Evolutionary conservation across 2,888 invertebrate genomes (phyloP).

Genomic region (Thyatira batis): DNA sequence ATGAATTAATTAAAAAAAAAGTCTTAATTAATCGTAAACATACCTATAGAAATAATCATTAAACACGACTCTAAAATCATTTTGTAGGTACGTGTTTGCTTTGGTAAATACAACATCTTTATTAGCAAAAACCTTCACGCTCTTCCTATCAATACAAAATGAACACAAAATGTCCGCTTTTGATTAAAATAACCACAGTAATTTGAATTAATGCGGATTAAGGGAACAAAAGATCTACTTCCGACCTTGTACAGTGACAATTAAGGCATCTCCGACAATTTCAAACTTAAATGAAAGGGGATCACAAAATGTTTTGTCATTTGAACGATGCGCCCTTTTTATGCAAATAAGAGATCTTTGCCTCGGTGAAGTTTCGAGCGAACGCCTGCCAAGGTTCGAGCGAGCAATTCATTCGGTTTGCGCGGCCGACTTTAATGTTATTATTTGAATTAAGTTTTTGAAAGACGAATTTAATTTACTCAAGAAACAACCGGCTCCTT

Average conservation of each 20-base stretch:
- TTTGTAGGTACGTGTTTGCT: no score
- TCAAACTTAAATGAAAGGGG: conserved; percentile 76
- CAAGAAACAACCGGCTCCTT: conserved; percentile 9
- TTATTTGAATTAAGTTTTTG: conserved; percentile 72
- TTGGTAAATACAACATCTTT: no score
- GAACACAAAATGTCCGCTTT: conserved; percentile 8
- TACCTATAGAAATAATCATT: no score
- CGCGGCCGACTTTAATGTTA: conserved; percentile 56
- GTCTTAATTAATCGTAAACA: no score
- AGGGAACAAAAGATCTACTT: conserved; percentile 22
- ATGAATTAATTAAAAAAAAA: no score
- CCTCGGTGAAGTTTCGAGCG: conserved; percentile 51
- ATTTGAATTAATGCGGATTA: conserved; percentile 69
- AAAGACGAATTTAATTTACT: conserved; percentile 35
- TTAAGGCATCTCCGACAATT: conserved; percentile 71
- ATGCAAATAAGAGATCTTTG: conserved; percentile 69
- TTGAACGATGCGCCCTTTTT: conserved; percentile 72
- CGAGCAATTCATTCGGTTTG: conserved; percentile 59
- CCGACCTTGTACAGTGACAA: conserved; percentile 58
- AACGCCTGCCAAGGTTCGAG: conserved; percentile 54
- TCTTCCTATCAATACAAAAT: not conserved
- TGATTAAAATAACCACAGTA: conserved; percentile 15
- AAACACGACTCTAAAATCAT: no score
- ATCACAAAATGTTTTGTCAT: conserved; percentile 72
- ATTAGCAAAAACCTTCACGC: not conserved